Evolutionary conservation across 1,140 invertebrate genomes (phyloP).

Genomic region (Drosophila biarmipes): DNA sequence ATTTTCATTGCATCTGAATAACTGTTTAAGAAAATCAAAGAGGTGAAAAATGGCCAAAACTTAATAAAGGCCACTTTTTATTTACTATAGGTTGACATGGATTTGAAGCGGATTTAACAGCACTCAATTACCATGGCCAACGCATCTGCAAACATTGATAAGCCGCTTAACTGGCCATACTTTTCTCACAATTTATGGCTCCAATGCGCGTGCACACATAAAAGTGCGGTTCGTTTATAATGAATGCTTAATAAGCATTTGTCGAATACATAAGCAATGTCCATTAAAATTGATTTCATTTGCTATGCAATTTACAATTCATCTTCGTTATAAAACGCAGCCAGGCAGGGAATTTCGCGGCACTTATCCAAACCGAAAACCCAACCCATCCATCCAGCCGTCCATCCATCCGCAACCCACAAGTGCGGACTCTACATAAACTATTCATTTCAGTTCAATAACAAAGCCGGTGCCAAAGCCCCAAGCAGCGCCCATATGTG

Average conservation of each 20-base stretch:
- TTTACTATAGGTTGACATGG: conserved; percentile 11
- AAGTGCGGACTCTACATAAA: conserved; percentile 44
- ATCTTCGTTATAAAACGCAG: conserved; percentile 54
- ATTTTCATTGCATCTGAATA: no score
- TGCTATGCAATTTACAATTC: conserved; percentile 60
- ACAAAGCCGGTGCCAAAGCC: conserved; percentile 40
- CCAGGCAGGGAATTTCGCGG: conserved; percentile 35
- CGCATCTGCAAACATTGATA: conserved; percentile 40
- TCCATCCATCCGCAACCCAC: conserved; percentile 13
- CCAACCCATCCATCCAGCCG: background rate
- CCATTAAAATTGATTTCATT: conserved; percentile 63
- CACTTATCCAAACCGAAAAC: conserved; percentile 28
- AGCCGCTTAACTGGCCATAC: conserved; percentile 64
- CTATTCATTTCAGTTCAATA: conserved; percentile 63
- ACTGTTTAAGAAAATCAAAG: background rate
- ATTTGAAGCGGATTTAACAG: conserved; percentile 47
- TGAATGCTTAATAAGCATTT: conserved; percentile 59
- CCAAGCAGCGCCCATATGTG: conserved; percentile 56
- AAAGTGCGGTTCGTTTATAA: conserved; percentile 49
- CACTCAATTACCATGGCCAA: conserved; percentile 43
- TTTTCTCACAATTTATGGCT: conserved; percentile 52
- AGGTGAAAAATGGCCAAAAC: background rate
- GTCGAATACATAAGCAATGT: conserved; percentile 57
- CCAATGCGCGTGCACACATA: conserved; percentile 14
- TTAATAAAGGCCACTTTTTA: conserved; percentile 3